Evolutionary conservation across 2,113 vertebrate genomes (phyloP), one percentile per base, ranked within the genome.

Genomic region (Dissostichus mawsoni): DNA sequence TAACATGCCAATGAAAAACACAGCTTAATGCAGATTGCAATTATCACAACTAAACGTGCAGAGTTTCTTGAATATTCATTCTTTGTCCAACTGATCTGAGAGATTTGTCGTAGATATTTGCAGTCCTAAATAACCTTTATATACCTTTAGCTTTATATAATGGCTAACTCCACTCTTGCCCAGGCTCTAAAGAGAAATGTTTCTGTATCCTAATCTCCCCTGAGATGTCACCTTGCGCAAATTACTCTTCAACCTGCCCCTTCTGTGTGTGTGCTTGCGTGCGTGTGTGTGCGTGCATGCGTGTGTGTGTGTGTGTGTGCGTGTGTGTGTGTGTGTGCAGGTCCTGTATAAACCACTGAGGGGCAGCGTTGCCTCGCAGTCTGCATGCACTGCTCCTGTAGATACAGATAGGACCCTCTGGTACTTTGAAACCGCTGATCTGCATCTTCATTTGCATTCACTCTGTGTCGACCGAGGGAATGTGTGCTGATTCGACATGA

Each of bases 371-470:
- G 78, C 51, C 23, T 58, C 67, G 45, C 73, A 33, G 53, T 53
- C 69, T 0, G 0, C 11, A 2, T 12, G 36, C 57, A 3, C 29
- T 14, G 23, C 55, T 53, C 17, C 73, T 47, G 51, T 59, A 64
- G 48, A 17, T 45, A 57, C 64, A 74, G 63, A 76, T 36, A 18
- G 76, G 59, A 83, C 10, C 82, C 47, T 0, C 74, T 74, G 79
- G 84, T 74, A 78, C 85, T 89, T 83, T 78, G 84, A 87, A 84
- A 76, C 14, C 10, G 14, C 86, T 79, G 82, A 88, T 88, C 84
- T 89, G 88, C 80, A 86, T 89, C 81, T 87, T 86, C 86, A 87
- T 93, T 90, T 81, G 61, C 87, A 89, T 92, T 88, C 90, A 18
- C 58, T 64, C 61, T 67, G 72, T 56, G 61, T 79, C 65, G 18